Percentiles rank a stretch among this genome's conserved stretches.
Evolutionary conservation across 2,888 invertebrate species (phyloP).

Genomic region (Drosophila recens): DNA sequence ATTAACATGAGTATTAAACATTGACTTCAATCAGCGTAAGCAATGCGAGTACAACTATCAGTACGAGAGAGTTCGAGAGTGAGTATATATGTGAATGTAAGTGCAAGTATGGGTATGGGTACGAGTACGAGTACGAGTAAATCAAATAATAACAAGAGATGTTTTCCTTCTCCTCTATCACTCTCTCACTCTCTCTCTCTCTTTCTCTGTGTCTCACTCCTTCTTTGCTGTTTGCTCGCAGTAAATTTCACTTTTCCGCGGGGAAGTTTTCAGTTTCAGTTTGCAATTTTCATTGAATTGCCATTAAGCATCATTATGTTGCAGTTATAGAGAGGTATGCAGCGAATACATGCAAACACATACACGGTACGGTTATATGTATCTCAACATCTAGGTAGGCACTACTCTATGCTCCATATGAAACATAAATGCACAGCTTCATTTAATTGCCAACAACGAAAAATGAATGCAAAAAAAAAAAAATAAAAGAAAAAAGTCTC

Average conservation of each 20-base stretch:
- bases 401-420: constrained; percentile 30
- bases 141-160: constrained; percentile 31
- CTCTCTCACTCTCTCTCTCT: constrained; percentile 8
- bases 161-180: constrained; percentile 1
- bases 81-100: neutral
- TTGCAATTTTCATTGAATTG: constrained; percentile 58
- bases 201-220: neutral
- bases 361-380: neutral
- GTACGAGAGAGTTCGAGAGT: neutral
- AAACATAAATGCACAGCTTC: constrained; percentile 46
- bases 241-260: constrained; percentile 54
- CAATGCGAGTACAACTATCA: constrained; percentile 6
- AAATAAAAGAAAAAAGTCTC: constrained; percentile 1
- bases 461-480: constrained; percentile 1
- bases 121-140: constrained; percentile 17
- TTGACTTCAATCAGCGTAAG: constrained; percentile 20
- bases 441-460: constrained; percentile 44
- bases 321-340: constrained; percentile 30
- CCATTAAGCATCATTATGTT: constrained; percentile 53
- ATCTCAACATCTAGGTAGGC: neutral
- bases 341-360: neutral
- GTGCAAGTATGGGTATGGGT: neutral
- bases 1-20: constrained; percentile 44
- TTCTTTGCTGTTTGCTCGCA: constrained; percentile 1
- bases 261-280: constrained; percentile 52